These are phyloP conservation scores for Hedychridium roseum DNA, from an alignment of 2,888 invertebrate genomes.

Conservation along the genomic window DNA sequence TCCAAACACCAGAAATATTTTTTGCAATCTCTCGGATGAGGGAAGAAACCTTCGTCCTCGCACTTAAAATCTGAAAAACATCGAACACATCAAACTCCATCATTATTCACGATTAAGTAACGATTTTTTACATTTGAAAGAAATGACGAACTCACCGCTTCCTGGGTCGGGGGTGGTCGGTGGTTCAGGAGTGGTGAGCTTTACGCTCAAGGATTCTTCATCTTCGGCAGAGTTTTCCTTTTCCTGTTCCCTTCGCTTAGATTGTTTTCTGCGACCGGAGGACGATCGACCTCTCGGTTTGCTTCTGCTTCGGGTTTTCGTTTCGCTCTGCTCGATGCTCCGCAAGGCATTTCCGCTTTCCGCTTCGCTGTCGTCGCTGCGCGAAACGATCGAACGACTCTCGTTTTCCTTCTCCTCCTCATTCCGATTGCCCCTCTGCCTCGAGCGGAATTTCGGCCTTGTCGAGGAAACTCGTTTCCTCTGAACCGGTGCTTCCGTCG, in stretches of 20 bases:
- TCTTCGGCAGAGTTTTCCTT: constrained; percentile 15
- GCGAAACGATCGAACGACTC: constrained; percentile 21
- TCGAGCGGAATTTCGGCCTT: constrained; percentile 34
- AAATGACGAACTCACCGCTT: constrained; percentile 72
- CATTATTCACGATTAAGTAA: neutral
- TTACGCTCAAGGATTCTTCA: constrained; percentile 62
- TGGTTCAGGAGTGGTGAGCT: constrained; percentile 76
- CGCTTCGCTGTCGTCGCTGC: constrained; percentile 19
- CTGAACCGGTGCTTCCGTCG: constrained; percentile 29
- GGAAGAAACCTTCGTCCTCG: constrained; percentile 91
- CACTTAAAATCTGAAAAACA: constrained; percentile 80
- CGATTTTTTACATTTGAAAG: neutral
- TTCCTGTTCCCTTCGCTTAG: constrained; percentile 25
- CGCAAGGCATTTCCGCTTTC: constrained; percentile 39
- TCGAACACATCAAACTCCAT: neutral
- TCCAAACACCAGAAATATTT: constrained; percentile 96
- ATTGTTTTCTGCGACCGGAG: constrained; percentile 46
- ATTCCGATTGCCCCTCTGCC: constrained; percentile 27
- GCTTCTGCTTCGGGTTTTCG: constrained; percentile 35
- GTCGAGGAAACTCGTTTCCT: constrained; percentile 32
- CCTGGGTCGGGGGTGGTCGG: constrained; percentile 92
- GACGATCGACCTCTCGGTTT: constrained; percentile 35
- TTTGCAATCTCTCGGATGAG: constrained; percentile 91
- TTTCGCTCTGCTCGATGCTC: constrained; percentile 29
- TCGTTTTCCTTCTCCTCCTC: constrained; percentile 30